These are phyloP conservation scores for Bothrops jararaca DNA, from an alignment of 2,113 vertebrate species.

Conservation along the genomic window DNA sequence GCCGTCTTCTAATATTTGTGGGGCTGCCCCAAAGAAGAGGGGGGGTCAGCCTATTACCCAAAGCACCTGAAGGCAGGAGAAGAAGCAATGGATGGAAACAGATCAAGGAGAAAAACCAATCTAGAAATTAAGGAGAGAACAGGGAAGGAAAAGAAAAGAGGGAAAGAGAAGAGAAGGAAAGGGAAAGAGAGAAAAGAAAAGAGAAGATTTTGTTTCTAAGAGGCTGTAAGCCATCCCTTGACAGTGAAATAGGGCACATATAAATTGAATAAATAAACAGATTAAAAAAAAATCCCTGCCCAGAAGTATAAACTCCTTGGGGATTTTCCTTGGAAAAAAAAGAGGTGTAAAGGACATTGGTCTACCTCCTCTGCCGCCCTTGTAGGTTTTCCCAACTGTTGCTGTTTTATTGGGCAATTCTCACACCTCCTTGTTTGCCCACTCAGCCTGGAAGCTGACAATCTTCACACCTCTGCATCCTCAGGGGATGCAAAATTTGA, in stretches of 20 bases:
- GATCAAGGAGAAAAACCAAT: neutral
- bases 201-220: neutral
- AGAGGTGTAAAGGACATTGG: neutral
- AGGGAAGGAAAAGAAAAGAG: neutral
- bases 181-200: neutral
- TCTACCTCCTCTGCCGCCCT: neutral
- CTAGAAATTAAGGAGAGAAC: neutral
- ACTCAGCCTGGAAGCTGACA: neutral
- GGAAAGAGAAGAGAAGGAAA: neutral
- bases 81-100: neutral
- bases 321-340: neutral
- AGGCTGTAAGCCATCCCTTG: neutral
- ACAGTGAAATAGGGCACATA: neutral
- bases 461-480: neutral
- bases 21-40: neutral
- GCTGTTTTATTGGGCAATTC: neutral
- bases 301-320: neutral
- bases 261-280: neutral
- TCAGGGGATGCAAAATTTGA: neutral
- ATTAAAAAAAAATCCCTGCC: neutral
- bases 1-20: neutral
- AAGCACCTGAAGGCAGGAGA: neutral
- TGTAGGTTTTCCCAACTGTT: neutral
- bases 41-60: neutral
- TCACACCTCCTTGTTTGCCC: neutral